These are phyloP conservation scores for rat (Rattus norvegicus) DNA, from an alignment of 2,113 vertebrate genomes.

Conservation along the genomic window GRCr8 NC_086027.1:107391501-107392000, in stretches of 20 bases:
- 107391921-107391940: neutral
- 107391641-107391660: neutral
- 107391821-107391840: neutral
- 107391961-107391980: neutral
- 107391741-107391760: neutral
- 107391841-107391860: neutral
- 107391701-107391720: neutral
- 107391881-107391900: neutral
- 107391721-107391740: neutral
- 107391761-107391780: neutral
- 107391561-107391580: neutral
- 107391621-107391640: neutral
- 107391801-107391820: neutral
- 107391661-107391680: neutral
- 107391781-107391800: neutral
- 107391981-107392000: too few relatives aligned
- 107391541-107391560: neutral
- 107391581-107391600: too few relatives aligned
- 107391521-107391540: neutral
- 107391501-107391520: neutral
- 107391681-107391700: neutral
- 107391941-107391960: neutral
- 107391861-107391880: neutral
- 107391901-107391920: neutral
- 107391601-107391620: neutral